phyloP scores from a whole-genome alignment of 2,113 vertebrate species.

The Embiotoca jacksoni region DNA sequence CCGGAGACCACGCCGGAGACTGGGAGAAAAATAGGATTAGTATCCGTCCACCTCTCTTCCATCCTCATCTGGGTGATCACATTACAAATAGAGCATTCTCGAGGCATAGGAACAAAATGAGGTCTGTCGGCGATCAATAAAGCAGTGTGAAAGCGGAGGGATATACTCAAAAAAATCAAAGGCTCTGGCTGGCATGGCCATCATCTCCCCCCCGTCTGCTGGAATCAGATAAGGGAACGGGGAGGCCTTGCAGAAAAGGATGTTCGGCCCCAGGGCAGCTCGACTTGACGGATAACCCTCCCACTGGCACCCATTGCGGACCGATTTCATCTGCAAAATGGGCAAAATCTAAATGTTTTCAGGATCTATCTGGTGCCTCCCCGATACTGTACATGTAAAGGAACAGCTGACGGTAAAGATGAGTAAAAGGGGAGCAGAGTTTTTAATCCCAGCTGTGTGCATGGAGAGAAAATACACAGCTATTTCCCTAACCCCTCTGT shows the following conservation, averaged over 20 bases:
- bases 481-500: slow-evolving; percentile 53
- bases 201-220: slow-evolving; percentile 69
- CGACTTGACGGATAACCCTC: slow-evolving; percentile 63
- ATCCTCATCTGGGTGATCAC: slow-evolving; percentile 64
- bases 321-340: slow-evolving; percentile 68
- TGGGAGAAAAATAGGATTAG: slow-evolving; percentile 49
- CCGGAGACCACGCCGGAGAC: slow-evolving; percentile 16
- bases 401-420: slow-evolving; percentile 38
- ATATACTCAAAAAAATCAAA: slow-evolving; percentile 75
- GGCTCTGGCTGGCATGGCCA: slow-evolving; percentile 70
- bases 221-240: slow-evolving; percentile 78
- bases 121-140: slow-evolving; percentile 75
- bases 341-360: slow-evolving; percentile 51
- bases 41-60: slow-evolving; percentile 41
- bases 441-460: slow-evolving; percentile 69
- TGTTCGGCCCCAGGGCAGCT: slow-evolving; percentile 67
- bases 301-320: slow-evolving; percentile 49
- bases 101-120: slow-evolving; percentile 67
- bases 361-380: slow-evolving; percentile 38
- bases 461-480: slow-evolving; percentile 27
- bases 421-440: slow-evolving; percentile 44
- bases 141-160: slow-evolving; percentile 64
- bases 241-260: slow-evolving; percentile 66
- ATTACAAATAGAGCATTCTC: slow-evolving; percentile 67
- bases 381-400: slow-evolving; percentile 49